Evolutionary conservation across 2,888 invertebrate species (phyloP), one percentile per base, ranked within the genome.

Genomic region (Sylvicola fuscatus): DNA sequence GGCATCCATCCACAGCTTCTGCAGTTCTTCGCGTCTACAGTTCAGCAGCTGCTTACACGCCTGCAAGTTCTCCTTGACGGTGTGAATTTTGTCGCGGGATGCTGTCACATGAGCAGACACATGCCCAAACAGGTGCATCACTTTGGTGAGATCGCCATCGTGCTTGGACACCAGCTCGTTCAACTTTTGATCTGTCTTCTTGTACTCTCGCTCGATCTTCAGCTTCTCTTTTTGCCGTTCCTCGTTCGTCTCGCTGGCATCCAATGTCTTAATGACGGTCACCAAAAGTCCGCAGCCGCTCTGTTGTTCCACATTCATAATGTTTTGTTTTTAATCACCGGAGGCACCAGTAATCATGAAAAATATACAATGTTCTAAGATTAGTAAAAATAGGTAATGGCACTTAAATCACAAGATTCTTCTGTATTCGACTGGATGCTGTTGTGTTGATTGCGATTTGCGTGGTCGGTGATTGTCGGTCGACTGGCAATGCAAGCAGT

Each of bases 231-330:
- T 76, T 51, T 93, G 84, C 35, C 86, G 62, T 52, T 95, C 87
- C 52, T 90, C 90, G 52, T 84, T 84, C 3, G 86, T 89, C 56
- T 87, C 89, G 62, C 89, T 89, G 7, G 90, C 82, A 16, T 92
- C 92, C 39, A 97, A 61, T 1, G 92, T 89, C 43, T 92, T 73
- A 44, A 97, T 92, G 33, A 97, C 92, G 38, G 89, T 86, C 75
- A 95, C 93, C 45, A 97, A 64, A 38, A 84, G 65, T 38, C 84
- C 58, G 40, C 58, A 58, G 21, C 58, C 82, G 54, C 80, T 80
- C 83, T 83, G 56, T 14, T 42, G 14, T 35, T 2, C 35, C 11
- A 40, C 13, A 13, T 14, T 30, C 26, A 21, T 21, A 21, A 21
- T 21, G 8, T 21, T 21, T 6, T 21, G 8, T 21, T 21, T 6